These are phyloP conservation scores for Myotis brandtii DNA, from an alignment of 2,113 vertebrate species.

Conservation along the genomic window DNA sequence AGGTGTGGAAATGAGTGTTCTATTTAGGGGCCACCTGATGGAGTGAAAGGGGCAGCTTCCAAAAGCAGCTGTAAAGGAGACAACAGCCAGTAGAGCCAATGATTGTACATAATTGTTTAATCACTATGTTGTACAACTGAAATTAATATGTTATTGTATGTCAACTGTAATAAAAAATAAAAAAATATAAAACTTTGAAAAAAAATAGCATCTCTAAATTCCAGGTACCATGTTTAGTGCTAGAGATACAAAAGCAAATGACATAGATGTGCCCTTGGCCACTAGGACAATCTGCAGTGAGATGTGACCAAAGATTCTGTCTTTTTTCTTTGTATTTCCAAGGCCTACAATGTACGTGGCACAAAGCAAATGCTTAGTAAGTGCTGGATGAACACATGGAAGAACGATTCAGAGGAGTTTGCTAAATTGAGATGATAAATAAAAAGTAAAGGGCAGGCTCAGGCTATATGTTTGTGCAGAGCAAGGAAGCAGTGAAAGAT, in stretches of 20 bases:
- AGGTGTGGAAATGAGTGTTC: neutral
- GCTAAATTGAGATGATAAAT: neutral
- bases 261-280: neutral
- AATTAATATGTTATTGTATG: neutral
- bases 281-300: neutral
- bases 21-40: neutral
- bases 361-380: neutral
- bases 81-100: neutral
- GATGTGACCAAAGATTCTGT: neutral
- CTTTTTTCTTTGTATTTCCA: neutral
- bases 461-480: neutral
- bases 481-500: neutral
- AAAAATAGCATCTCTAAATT: neutral
- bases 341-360: neutral
- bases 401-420: neutral
- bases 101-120: neutral
- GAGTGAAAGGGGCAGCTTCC: neutral
- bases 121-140: neutral
- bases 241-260: neutral
- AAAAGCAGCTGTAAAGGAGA: neutral
- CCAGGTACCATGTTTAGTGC: neutral
- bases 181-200: neutral
- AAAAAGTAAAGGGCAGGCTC: neutral
- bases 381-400: neutral
- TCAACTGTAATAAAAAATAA: neutral